A percentile compares a stretch with the other conserved stretches of the same genome.
These are phyloP conservation scores for Oreochromis grahami DNA, from an alignment of 2,797 vertebrate genomes.

Conservation along the genomic window DNA sequence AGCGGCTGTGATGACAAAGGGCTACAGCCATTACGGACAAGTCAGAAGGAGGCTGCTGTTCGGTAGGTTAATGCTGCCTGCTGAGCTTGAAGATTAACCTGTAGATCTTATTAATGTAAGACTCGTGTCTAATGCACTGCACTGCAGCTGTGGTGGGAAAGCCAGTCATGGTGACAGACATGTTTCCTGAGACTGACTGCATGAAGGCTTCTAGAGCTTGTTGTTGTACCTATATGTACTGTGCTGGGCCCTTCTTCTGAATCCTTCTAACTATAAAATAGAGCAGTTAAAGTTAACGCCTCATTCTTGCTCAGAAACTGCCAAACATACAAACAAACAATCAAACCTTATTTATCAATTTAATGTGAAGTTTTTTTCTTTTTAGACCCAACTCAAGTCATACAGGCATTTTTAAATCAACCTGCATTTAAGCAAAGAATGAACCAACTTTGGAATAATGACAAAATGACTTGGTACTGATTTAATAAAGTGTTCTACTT, in stretches of 20 bases:
- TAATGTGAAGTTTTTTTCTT: background rate
- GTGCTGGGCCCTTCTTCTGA: background rate
- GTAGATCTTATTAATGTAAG: constrained; percentile 58
- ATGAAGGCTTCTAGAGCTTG: background rate
- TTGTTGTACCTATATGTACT: background rate
- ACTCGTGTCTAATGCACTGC: background rate
- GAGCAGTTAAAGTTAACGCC: background rate
- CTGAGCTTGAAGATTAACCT: constrained; percentile 64
- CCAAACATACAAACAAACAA: background rate
- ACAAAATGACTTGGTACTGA: background rate
- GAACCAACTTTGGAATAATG: background rate
- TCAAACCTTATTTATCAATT: background rate
- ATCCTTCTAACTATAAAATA: background rate
- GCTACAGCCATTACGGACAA: background rate
- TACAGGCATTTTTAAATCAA: background rate
- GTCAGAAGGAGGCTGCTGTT: background rate
- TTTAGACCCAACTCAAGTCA: background rate
- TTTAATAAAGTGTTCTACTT: background rate
- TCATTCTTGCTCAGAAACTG: background rate
- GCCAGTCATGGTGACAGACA: constrained; percentile 13
- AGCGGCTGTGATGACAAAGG: background rate
- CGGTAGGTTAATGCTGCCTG: constrained; percentile 32
- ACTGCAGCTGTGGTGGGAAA: background rate
- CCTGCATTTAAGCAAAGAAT: background rate
- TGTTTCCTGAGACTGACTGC: background rate